phyloP scores from a whole-genome alignment of 2,797 vertebrate species.

The Lycodopsis pacificus region DNA sequence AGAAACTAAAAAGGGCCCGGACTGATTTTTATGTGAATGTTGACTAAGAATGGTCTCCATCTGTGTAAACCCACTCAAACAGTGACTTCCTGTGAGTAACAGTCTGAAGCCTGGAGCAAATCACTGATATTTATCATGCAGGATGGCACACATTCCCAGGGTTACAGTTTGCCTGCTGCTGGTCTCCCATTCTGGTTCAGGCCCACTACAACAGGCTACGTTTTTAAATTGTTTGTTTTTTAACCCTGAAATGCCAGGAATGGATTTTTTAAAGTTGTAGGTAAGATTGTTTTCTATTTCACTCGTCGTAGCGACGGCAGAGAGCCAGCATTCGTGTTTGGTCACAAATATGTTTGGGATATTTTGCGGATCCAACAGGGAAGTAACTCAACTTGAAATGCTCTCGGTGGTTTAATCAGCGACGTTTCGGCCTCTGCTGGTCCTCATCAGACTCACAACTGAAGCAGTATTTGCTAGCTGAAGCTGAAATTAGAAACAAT shows the following conservation, averaged over 20 bases:
- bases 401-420: neutral
- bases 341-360: neutral
- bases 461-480: neutral
- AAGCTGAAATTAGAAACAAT: neutral
- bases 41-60: conserved; percentile 89
- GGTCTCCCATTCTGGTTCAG: conserved; percentile 12
- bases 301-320: too few species aligned
- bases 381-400: neutral
- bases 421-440: neutral
- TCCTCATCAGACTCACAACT: neutral
- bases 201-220: conserved; percentile 13
- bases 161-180: conserved; percentile 34
- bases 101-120: conserved; percentile 76
- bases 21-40: conserved; percentile 87
- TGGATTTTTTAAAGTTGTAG: neutral
- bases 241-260: neutral
- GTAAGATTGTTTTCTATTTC: conserved; percentile 42
- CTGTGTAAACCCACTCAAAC: conserved; percentile 88
- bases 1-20: conserved; percentile 59
- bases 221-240: neutral
- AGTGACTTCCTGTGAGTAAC: conserved; percentile 87
- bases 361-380: neutral
- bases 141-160: conserved; percentile 72
- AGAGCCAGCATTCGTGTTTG: neutral
- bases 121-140: conserved; percentile 74